Percentiles rank a stretch among this genome's conserved stretches.
phyloP scores from a whole-genome alignment of 2,113 vertebrate species.

The Parus major region DNA sequence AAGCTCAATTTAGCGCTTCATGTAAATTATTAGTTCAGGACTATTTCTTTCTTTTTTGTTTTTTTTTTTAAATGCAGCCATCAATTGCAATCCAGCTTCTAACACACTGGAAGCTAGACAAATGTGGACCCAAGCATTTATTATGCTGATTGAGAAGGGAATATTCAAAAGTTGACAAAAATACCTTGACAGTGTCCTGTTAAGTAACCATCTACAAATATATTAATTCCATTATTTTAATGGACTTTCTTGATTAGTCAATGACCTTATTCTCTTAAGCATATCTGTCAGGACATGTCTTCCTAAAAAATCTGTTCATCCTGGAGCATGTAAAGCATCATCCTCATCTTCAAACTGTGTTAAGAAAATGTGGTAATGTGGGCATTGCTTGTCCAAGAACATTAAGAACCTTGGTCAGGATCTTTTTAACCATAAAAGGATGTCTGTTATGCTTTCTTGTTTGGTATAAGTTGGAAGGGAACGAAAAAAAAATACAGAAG shows the following conservation, averaged over 20 bases:
- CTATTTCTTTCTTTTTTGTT: not conserved
- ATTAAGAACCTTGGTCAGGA: slow-evolving; percentile 68
- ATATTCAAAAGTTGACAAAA: slow-evolving; percentile 1
- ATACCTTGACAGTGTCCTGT: slow-evolving; percentile 35
- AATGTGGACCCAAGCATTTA: not conserved
- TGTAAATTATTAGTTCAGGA: not conserved
- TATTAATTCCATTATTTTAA: slow-evolving; percentile 57
- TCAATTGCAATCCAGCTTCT: not conserved
- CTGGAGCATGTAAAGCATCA: slow-evolving; percentile 46
- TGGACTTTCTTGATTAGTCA: slow-evolving; percentile 60
- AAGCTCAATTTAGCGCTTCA: not conserved
- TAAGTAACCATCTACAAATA: slow-evolving; percentile 39
- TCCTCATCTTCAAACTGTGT: slow-evolving; percentile 59
- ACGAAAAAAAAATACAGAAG: slow-evolving; percentile 69
- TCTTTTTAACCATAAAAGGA: slow-evolving; percentile 78
- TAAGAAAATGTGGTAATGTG: slow-evolving; percentile 65
- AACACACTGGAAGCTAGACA: not conserved
- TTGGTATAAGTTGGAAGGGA: slow-evolving; percentile 71
- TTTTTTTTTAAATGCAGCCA: not conserved
- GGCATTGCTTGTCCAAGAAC: slow-evolving; percentile 72
- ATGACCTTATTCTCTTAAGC: slow-evolving; percentile 62
- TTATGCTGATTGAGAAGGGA: not conserved
- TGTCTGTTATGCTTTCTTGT: slow-evolving; percentile 74
- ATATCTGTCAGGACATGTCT: slow-evolving; percentile 53
- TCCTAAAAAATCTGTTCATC: slow-evolving; percentile 53